Percentiles rank a stretch among this genome's conserved stretches.
Evolutionary conservation across 2,888 invertebrate species (phyloP).

Genomic region (Chloroclystis v-ata): DNA sequence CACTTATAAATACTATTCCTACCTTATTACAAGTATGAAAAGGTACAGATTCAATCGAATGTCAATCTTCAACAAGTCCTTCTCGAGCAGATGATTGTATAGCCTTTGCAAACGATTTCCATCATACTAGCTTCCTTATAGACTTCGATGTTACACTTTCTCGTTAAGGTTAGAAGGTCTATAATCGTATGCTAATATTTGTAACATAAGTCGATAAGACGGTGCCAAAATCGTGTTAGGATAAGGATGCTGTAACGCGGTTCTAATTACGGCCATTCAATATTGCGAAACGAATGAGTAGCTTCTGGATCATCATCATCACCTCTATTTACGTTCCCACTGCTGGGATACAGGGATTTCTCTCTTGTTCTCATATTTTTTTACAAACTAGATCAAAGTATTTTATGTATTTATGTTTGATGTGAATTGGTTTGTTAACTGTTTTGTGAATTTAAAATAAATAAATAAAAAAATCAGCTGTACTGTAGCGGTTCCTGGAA

Average conservation of each 20-base stretch:
- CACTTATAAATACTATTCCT: background rate
- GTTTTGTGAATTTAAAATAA: too few relatives aligned
- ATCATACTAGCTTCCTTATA: background rate
- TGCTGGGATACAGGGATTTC: too few relatives aligned
- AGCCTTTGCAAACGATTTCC: background rate
- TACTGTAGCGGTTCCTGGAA: too few relatives aligned
- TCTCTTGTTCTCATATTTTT: too few relatives aligned
- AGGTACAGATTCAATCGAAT: background rate
- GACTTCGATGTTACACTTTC: constrained; percentile 10
- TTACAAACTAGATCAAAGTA: too few relatives aligned
- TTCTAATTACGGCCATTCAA: constrained; percentile 73
- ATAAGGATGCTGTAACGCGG: constrained; percentile 73
- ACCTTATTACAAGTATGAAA: background rate
- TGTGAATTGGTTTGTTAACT: too few relatives aligned
- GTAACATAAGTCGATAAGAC: constrained; percentile 28
- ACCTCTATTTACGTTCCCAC: too few relatives aligned
- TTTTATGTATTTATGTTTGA: too few relatives aligned
- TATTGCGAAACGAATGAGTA: constrained; percentile 68
- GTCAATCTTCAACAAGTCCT: background rate
- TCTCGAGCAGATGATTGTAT: background rate
- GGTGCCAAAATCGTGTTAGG: constrained; percentile 50
- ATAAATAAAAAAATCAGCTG: too few relatives aligned
- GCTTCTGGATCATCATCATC: too few relatives aligned
- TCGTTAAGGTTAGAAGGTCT: constrained; percentile 24
- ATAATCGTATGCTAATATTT: constrained; percentile 14